A percentile compares a stretch with the other conserved stretches of the same genome.
These are phyloP conservation scores for Rutilus rutilus DNA, from an alignment of 2,113 vertebrate species.

Conservation along the genomic window DNA sequence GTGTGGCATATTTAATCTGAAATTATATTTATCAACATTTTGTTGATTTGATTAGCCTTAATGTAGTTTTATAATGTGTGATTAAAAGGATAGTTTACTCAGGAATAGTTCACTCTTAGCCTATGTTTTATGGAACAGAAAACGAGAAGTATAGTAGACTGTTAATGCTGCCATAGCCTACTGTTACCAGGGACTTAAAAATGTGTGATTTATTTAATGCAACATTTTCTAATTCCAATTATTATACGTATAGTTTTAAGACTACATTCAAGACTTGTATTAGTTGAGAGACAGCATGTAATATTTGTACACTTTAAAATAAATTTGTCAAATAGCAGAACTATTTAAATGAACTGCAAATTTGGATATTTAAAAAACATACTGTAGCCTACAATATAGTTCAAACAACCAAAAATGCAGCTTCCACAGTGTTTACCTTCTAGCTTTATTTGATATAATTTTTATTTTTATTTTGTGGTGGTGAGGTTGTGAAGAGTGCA, in stretches of 20 bases:
- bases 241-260: background rate
- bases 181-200: background rate
- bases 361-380: background rate
- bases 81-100: background rate
- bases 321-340: background rate
- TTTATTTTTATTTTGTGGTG: background rate
- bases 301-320: background rate
- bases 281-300: too few relatives aligned
- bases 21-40: too few relatives aligned
- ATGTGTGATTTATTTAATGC: background rate
- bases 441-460: too few relatives aligned
- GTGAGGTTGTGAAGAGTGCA: background rate
- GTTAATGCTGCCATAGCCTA: background rate
- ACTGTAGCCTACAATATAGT: background rate
- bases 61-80: background rate
- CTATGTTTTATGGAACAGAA: background rate
- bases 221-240: background rate
- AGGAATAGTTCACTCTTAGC: too few relatives aligned
- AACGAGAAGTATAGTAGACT: background rate
- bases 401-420: background rate
- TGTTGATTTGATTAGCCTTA: too few relatives aligned
- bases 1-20: background rate
- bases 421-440: background rate
- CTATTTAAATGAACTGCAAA: background rate
- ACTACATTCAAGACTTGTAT: too few relatives aligned